Conservation (phyloP, 2,888 invertebrate genomes). For the Xestia xanthographa region DNA sequence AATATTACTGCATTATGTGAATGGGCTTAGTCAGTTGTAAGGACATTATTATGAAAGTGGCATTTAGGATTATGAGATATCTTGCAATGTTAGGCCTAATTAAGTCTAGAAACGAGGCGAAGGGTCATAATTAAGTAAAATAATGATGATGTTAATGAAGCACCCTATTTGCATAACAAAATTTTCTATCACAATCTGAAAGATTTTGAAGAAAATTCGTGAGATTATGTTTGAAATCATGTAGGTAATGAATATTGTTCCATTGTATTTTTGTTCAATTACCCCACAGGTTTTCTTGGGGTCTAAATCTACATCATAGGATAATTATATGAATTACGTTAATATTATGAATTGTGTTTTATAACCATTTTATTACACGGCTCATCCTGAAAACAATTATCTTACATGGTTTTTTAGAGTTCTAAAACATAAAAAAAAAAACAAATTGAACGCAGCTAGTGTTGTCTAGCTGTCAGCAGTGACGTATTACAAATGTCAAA, state of each 20-base stretch:
- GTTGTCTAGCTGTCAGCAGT: too few species aligned
- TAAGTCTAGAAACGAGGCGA: too few species aligned
- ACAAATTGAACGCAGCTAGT: too few species aligned
- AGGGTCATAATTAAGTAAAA: neutral
- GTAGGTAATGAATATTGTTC: neutral
- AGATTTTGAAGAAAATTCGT: neutral
- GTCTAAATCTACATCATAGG: too few species aligned
- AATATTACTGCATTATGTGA: conserved; percentile 49
- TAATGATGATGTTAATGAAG: neutral
- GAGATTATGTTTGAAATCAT: neutral
- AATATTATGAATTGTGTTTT: too few species aligned
- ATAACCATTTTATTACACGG: too few species aligned
- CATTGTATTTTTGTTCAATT: neutral
- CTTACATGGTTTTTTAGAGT: too few species aligned
- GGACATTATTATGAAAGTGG: conserved; percentile 2
- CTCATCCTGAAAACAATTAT: too few species aligned
- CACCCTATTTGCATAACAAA: neutral
- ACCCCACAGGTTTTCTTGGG: neutral
- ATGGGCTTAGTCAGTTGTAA: conserved; percentile 15
- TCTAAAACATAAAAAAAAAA: too few species aligned
- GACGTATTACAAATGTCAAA: too few species aligned
- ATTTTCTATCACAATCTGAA: neutral
- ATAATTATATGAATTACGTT: too few species aligned
- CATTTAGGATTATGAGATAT: neutral
- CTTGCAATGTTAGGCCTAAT: too few species aligned